phyloP scores from a whole-genome alignment of 1,140 invertebrate genomes.

The Sminthurinus signatus region DNA sequence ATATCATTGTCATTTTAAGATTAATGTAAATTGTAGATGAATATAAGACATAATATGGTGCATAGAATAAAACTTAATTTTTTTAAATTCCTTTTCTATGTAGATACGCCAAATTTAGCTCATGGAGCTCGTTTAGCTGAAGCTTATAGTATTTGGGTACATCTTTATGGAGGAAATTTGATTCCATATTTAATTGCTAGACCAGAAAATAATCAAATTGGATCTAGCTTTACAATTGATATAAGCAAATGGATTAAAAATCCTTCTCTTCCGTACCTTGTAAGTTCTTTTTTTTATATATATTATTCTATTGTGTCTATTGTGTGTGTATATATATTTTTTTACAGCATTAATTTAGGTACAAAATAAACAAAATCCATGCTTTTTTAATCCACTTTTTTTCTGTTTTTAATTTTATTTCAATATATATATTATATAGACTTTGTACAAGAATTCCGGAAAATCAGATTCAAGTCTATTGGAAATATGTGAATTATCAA shows the following conservation, averaged over 20 bases:
- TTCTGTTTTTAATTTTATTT: neutral
- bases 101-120: slow-evolving; percentile 24
- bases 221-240: slow-evolving; percentile 36
- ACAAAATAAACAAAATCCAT: no score
- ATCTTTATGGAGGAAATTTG: slow-evolving; percentile 34
- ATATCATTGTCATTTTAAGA: neutral
- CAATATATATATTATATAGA: slow-evolving; percentile 18
- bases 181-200: slow-evolving; percentile 31
- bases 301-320: no score
- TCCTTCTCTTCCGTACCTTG: slow-evolving; percentile 33
- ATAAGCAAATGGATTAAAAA: slow-evolving; percentile 30
- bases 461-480: slow-evolving; percentile 15
- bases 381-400: no score
- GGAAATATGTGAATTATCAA: slow-evolving; percentile 28
- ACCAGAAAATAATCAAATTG: slow-evolving; percentile 31
- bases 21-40: neutral
- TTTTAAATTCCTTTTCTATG: slow-evolving; percentile 8
- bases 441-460: slow-evolving; percentile 30
- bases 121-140: slow-evolving; percentile 23
- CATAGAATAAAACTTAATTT: no score
- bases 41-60: no score
- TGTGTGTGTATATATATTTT: no score
- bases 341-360: no score
- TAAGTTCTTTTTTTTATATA: no score
- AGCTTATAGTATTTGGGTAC: slow-evolving; percentile 31